phyloP scores from a whole-genome alignment of 2,888 invertebrate genomes.

The Alloscopus bannaensis region DNA sequence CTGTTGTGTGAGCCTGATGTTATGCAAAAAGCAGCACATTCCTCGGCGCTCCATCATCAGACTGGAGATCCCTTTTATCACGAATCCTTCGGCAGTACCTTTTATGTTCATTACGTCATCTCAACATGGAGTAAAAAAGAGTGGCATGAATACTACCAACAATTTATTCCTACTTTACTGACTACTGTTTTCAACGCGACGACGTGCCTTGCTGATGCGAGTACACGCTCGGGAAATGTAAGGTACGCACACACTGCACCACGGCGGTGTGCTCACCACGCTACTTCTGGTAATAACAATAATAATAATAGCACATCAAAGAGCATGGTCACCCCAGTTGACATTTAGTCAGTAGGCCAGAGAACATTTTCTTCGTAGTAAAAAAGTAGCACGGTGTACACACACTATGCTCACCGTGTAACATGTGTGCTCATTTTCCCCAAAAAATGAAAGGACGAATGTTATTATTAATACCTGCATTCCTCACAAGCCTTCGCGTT shows the following conservation, averaged over 20 bases:
- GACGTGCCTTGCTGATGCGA: not conserved
- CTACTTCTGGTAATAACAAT: constrained; percentile 6
- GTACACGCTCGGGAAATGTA: too few relatives aligned
- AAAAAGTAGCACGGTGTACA: too few relatives aligned
- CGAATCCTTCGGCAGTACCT: constrained; percentile 1
- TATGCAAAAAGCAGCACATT: too few relatives aligned
- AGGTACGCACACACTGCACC: not conserved
- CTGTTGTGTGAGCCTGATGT: too few relatives aligned
- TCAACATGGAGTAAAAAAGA: not conserved
- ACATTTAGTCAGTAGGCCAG: constrained; percentile 31
- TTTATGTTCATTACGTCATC: constrained; percentile 17
- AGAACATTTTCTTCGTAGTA: too few relatives aligned
- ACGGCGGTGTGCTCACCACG: not conserved
- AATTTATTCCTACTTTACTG: too few relatives aligned
- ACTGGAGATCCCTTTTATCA: not conserved
- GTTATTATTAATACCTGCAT: not conserved
- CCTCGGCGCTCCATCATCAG: too few relatives aligned
- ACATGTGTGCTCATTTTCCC: too few relatives aligned
- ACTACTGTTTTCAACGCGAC: too few relatives aligned
- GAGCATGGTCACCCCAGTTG: constrained; percentile 28
- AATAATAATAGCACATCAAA: constrained; percentile 28
- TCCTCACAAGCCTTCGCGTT: too few relatives aligned
- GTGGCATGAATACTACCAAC: too few relatives aligned
- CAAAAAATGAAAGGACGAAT: not conserved
- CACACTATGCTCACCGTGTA: too few relatives aligned